A percentile compares a stretch with the other conserved stretches of the same genome.
Conservation (phyloP, 2,797 vertebrate genomes). For the Neopelma chrysocephalum region DNA sequence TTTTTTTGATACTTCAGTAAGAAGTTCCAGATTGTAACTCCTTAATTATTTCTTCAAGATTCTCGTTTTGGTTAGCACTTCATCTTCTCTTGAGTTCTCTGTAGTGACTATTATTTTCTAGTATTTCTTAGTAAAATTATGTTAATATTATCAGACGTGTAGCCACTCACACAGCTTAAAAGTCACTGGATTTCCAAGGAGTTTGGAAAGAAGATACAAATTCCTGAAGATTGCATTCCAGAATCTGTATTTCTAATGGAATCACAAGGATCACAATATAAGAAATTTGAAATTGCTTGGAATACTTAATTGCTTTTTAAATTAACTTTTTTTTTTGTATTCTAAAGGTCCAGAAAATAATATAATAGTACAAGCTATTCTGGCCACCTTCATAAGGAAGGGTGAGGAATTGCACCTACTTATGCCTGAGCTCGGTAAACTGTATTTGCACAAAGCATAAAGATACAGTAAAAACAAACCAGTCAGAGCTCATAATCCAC, state of each 20-base stretch:
- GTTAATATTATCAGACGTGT: neutral
- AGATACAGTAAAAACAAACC: neutral
- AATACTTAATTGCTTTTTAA: neutral
- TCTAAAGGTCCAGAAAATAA: neutral
- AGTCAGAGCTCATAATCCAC: neutral
- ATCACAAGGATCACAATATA: neutral
- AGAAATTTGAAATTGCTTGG: neutral
- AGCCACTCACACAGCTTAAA: neutral
- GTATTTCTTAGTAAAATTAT: neutral
- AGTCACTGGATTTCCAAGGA: neutral
- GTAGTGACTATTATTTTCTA: neutral
- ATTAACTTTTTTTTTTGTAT: neutral
- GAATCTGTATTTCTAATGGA: neutral
- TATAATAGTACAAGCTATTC: neutral
- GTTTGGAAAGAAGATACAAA: neutral
- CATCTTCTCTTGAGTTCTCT: slow-evolving; percentile 68
- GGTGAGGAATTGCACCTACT: neutral
- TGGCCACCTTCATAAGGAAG: neutral
- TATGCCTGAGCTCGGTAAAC: neutral
- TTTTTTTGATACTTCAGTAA: neutral
- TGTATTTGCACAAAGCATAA: neutral
- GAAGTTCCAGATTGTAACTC: neutral
- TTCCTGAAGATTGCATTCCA: neutral
- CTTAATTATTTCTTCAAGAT: slow-evolving; percentile 77
- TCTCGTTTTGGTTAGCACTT: slow-evolving; percentile 68